These are phyloP conservation scores for Agrenia bidenticulata DNA, from an alignment of 2,888 invertebrate genomes.

Conservation along the genomic window DNA sequence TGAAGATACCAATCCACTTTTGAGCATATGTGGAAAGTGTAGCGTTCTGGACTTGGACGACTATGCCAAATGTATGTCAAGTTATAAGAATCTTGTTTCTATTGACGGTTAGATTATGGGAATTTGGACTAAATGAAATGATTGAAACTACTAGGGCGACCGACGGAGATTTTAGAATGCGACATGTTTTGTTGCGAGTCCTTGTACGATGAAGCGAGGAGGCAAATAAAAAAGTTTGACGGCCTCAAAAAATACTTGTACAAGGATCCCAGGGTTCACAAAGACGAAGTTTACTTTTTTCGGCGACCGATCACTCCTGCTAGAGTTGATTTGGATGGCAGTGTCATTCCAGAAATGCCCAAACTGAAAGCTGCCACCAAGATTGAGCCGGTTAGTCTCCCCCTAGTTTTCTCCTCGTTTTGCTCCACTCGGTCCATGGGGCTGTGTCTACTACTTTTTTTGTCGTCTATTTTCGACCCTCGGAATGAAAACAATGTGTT, in stretches of 20 bases:
- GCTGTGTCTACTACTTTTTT: no score
- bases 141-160: slow-evolving; percentile 71
- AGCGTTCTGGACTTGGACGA: slow-evolving; percentile 86
- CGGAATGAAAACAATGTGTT: no score
- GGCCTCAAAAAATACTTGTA: slow-evolving; percentile 80
- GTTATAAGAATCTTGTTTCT: neutral
- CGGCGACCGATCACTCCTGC: slow-evolving; percentile 61
- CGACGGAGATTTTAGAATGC: slow-evolving; percentile 88
- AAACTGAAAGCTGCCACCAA: slow-evolving; percentile 34
- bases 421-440: no score
- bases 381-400: slow-evolving; percentile 33
- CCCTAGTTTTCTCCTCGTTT: no score
- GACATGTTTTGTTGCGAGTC: slow-evolving; percentile 93
- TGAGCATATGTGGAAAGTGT: slow-evolving; percentile 88
- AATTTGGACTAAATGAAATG: neutral
- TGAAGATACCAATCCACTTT: slow-evolving; percentile 86
- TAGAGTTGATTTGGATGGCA: slow-evolving; percentile 47
- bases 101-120: neutral
- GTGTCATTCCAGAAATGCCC: slow-evolving; percentile 26
- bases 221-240: slow-evolving; percentile 71
- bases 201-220: slow-evolving; percentile 83
- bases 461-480: no score
- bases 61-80: slow-evolving; percentile 76
- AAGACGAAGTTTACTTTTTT: slow-evolving; percentile 88
- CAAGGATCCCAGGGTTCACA: slow-evolving; percentile 73